Evolutionary conservation across 2,888 invertebrate species (phyloP).

Genomic region (Euproctis similis): DNA sequence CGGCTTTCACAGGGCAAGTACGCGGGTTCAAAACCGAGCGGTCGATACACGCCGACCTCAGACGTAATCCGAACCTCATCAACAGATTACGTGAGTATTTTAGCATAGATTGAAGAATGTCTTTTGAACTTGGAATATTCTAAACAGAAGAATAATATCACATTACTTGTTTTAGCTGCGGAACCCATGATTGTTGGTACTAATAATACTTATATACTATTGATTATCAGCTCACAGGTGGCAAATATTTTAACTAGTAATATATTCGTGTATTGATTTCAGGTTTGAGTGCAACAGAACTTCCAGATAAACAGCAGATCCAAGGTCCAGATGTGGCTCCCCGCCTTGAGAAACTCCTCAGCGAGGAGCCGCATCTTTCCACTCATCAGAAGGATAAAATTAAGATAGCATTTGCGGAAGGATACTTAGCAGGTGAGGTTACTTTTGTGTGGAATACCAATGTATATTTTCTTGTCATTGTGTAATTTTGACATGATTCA

Average conservation of each 20-base stretch:
- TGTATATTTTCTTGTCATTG: too few relatives aligned
- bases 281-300: slow-evolving; percentile 58
- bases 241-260: too few relatives aligned
- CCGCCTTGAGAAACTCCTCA: slow-evolving; percentile 63
- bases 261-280: too few relatives aligned
- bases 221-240: too few relatives aligned
- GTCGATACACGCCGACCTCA: slow-evolving; percentile 80
- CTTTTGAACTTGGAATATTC: too few relatives aligned
- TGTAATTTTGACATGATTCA: too few relatives aligned
- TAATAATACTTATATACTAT: too few relatives aligned
- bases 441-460: too few relatives aligned
- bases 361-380: slow-evolving; percentile 55
- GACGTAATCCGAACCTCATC: slow-evolving; percentile 82
- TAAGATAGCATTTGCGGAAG: slow-evolving; percentile 94
- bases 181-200: too few relatives aligned
- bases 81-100: slow-evolving; percentile 78
- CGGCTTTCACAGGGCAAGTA: slow-evolving; percentile 76
- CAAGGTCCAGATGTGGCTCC: slow-evolving; percentile 49
- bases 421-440: slow-evolving; percentile 86
- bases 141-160: too few relatives aligned
- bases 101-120: not conserved
- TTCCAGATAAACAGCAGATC: slow-evolving; percentile 50
- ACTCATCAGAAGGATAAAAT: slow-evolving; percentile 81
- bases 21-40: slow-evolving; percentile 89
- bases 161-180: too few relatives aligned